Evolutionary conservation across 2,113 vertebrate species (phyloP).

Genomic region (Corythornis vintsioides): DNA sequence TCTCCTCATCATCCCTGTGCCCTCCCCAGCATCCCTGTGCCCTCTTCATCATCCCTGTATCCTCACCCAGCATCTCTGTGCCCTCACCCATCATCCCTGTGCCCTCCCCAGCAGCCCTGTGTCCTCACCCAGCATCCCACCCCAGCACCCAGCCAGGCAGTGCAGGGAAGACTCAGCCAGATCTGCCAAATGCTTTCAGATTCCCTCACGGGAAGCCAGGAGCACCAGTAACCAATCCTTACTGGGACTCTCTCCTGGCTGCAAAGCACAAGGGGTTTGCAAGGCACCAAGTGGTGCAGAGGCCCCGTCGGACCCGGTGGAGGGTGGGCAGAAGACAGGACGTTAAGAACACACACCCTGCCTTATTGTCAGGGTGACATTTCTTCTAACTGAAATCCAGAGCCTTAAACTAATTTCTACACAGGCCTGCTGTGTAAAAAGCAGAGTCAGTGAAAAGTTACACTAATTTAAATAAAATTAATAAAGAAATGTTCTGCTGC

Average conservation of each 20-base stretch:
- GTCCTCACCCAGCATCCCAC: not conserved
- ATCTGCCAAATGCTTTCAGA: not conserved
- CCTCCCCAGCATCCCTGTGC: no score
- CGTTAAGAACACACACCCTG: not conserved
- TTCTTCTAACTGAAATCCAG: not conserved
- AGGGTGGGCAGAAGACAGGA: not conserved
- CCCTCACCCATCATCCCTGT: not conserved
- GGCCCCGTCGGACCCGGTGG: not conserved
- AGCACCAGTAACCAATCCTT: not conserved
- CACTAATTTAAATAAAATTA: constrained; percentile 81
- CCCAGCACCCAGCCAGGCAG: fast-evolving
- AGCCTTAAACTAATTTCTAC: constrained; percentile 41
- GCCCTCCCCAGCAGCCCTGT: not conserved
- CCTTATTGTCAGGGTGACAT: not conserved
- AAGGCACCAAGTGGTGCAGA: not conserved
- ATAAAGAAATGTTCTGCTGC: constrained; percentile 79
- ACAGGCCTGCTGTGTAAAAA: constrained; percentile 11
- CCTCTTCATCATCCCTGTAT: no score
- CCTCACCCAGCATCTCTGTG: not conserved
- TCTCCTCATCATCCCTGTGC: no score
- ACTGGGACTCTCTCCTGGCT: not conserved
- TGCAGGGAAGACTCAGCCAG: not conserved
- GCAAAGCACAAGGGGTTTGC: not conserved
- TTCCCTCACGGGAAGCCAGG: not conserved
- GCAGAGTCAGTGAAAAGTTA: constrained; percentile 65